Evolutionary conservation across 2,797 vertebrate genomes (phyloP).

Genomic region (Spizella passerina): DNA sequence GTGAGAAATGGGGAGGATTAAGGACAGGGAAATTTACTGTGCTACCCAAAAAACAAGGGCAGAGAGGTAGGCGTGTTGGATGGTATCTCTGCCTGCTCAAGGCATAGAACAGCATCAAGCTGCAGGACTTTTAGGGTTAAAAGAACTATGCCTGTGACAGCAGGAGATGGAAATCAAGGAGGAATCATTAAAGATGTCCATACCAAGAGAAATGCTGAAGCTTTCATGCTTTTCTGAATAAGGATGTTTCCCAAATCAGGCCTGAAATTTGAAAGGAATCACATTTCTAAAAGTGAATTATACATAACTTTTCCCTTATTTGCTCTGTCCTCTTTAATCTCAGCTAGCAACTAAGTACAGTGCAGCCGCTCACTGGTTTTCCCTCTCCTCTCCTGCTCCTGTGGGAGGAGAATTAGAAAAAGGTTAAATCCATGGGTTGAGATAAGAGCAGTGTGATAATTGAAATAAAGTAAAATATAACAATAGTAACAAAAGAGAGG

Average conservation of each 20-base stretch:
- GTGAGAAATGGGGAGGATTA: neutral
- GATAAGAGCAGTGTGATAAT: neutral
- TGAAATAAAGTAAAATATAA: neutral
- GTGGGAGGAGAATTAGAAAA: neutral
- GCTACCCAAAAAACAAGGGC: neutral
- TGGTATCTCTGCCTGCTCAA: neutral
- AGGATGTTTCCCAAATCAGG: neutral
- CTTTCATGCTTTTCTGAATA: neutral
- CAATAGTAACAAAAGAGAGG: neutral
- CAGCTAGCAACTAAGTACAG: neutral
- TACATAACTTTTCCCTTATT: neutral
- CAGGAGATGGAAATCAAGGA: neutral
- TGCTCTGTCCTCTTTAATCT: neutral
- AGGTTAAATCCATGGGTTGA: neutral
- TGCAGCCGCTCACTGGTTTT: neutral
- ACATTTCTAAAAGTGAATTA: neutral
- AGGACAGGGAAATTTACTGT: neutral
- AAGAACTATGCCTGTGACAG: neutral
- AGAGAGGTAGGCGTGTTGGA: fast-evolving
- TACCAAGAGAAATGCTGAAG: neutral
- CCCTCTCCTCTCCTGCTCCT: neutral
- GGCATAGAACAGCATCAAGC: neutral
- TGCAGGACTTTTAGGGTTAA: neutral
- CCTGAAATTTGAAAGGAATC: neutral
- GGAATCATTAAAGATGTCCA: neutral